Percentiles rank a stretch among this genome's conserved stretches.
phyloP scores from a whole-genome alignment of 1,140 invertebrate genomes.

The Zaprionus taronus region DNA sequence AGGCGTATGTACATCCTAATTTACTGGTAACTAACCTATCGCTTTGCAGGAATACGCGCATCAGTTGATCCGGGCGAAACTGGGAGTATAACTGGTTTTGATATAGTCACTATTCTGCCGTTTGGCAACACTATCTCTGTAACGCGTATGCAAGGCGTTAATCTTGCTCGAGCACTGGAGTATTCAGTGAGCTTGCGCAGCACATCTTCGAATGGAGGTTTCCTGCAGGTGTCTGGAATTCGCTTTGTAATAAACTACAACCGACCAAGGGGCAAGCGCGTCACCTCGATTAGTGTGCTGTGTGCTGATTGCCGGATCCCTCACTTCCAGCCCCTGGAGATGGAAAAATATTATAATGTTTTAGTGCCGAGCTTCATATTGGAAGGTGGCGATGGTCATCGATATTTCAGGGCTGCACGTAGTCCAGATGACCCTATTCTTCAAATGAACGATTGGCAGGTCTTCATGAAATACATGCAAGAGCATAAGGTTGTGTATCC shows the following conservation, averaged over 20 bases:
- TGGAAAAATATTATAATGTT: conserved; percentile 84
- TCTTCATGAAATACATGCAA: conserved; percentile 56
- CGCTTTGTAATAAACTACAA: conserved; percentile 85
- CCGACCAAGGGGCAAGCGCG: conserved; percentile 84
- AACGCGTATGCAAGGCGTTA: conserved; percentile 85
- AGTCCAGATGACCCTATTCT: conserved; percentile 9
- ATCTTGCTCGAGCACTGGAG: conserved; percentile 85
- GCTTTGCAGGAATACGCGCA: conserved; percentile 56
- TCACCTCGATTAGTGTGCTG: conserved; percentile 85
- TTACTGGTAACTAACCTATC: background rate
- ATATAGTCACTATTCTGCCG: conserved; percentile 85
- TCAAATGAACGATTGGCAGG: conserved; percentile 37
- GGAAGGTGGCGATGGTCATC: conserved; percentile 72
- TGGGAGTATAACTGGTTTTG: conserved; percentile 59
- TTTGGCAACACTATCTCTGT: conserved; percentile 85
- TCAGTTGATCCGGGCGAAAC: conserved; percentile 50
- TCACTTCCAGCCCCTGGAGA: conserved; percentile 13
- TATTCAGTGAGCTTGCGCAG: conserved; percentile 85
- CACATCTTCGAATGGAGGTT: conserved; percentile 85
- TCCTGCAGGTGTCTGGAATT: conserved; percentile 87
- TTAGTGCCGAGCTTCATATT: conserved; percentile 80
- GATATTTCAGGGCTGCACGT: conserved; percentile 28
- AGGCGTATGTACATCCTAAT: conserved; percentile 4
- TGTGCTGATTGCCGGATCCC: conserved; percentile 86
- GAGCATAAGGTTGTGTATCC: conserved; percentile 84